Evolutionary conservation across 2,797 vertebrate genomes (phyloP).

Genomic region (Schizothorax lantsangensis): DNA sequence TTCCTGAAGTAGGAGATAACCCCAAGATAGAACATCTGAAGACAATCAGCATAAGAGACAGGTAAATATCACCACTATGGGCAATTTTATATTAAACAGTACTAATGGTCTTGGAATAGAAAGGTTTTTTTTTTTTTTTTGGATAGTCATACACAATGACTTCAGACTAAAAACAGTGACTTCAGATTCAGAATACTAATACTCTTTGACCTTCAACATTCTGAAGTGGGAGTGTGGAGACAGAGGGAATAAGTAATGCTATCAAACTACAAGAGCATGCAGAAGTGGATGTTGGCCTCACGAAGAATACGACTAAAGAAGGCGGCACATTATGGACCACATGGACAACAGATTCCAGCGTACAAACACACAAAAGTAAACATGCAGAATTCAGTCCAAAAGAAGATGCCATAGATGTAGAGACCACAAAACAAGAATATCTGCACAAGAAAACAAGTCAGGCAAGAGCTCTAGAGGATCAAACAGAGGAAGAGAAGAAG

Average conservation of each 20-base stretch:
- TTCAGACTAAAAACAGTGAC: neutral
- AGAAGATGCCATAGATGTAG: neutral
- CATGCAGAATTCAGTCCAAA: neutral
- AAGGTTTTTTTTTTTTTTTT: neutral
- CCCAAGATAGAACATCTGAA: conserved; percentile 17
- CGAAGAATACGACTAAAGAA: conserved; percentile 25
- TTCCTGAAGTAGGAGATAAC: conserved; percentile 6
- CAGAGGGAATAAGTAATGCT: neutral
- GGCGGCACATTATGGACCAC: neutral
- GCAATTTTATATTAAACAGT: neutral
- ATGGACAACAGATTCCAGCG: neutral
- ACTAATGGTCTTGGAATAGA: neutral
- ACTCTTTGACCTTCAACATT: conserved; percentile 1
- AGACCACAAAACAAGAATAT: conserved; percentile 27
- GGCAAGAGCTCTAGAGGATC: conserved; percentile 38
- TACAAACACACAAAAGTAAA: neutral
- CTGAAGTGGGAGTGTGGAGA: neutral
- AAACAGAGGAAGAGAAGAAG: conserved; percentile 18
- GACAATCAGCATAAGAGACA: conserved; percentile 17
- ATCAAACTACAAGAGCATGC: neutral
- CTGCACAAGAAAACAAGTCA: conserved; percentile 28
- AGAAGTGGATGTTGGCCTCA: conserved; percentile 3
- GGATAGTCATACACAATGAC: neutral
- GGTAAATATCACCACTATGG: conserved; percentile 24
- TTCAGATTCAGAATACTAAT: conserved; percentile 23